Evolutionary conservation across 2,797 vertebrate genomes (phyloP).

Genomic region (Xenopus petersii): DNA sequence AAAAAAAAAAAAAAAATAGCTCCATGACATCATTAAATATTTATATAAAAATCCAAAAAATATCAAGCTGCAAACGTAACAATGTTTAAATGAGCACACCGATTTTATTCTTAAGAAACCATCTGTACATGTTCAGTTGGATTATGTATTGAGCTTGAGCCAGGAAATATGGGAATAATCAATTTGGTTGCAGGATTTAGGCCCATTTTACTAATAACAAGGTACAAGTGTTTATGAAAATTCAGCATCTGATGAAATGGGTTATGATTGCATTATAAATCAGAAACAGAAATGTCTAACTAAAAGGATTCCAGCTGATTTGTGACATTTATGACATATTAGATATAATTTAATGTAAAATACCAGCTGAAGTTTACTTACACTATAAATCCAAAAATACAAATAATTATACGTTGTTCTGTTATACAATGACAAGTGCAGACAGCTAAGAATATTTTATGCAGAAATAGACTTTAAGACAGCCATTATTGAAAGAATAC

Average conservation of each 20-base stretch:
- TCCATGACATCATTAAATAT: too few species aligned
- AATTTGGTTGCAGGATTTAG: slow-evolving; percentile 25
- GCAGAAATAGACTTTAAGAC: too few species aligned
- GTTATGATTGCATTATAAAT: slow-evolving; percentile 11
- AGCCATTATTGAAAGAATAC: too few species aligned
- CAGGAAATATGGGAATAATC: slow-evolving; percentile 31
- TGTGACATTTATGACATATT: background rate
- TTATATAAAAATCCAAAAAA: too few species aligned
- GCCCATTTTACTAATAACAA: slow-evolving; percentile 33
- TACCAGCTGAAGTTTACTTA: too few species aligned
- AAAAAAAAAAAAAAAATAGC: too few species aligned
- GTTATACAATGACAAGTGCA: too few species aligned
- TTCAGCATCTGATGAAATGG: slow-evolving; percentile 5
- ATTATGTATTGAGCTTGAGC: slow-evolving; percentile 21
- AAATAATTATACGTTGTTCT: too few species aligned
- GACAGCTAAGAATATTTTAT: too few species aligned
- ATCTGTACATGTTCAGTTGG: slow-evolving; percentile 21
- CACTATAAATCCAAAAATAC: too few species aligned
- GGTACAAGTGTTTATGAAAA: slow-evolving; percentile 26
- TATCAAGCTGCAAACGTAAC: too few species aligned
- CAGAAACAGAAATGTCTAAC: slow-evolving; percentile 4
- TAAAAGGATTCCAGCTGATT: slow-evolving; percentile 14
- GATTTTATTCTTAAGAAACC: background rate
- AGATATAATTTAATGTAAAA: background rate
- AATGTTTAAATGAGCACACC: too few species aligned